Conservation (phyloP, 2,797 vertebrate genomes). For the Propithecus deckenii region DNA sequence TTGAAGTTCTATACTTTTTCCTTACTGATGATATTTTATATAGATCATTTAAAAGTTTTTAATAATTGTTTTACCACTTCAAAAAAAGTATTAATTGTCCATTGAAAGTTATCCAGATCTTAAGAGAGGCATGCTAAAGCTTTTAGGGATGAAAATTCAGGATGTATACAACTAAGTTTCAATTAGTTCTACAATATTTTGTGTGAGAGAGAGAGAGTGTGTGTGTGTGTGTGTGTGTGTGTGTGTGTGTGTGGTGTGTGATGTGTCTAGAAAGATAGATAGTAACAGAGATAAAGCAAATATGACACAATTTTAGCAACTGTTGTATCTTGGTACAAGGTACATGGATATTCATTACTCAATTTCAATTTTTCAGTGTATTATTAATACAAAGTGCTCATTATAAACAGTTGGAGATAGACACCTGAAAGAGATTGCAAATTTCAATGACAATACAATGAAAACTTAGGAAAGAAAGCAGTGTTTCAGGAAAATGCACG, state of each 20-base stretch:
- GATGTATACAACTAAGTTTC: not conserved
- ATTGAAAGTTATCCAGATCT: not conserved
- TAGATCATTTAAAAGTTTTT: not conserved
- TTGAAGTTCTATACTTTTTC: not conserved
- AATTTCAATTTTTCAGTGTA: not conserved
- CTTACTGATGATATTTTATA: not conserved
- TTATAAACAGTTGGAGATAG: not conserved
- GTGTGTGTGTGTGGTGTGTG: no score
- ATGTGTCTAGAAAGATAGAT: not conserved
- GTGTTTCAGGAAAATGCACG: not conserved
- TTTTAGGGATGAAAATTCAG: not conserved
- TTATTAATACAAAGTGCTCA: not conserved
- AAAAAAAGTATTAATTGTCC: not conserved
- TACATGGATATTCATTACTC: not conserved
- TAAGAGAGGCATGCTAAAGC: not conserved
- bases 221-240: not conserved
- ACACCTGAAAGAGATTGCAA: not conserved
- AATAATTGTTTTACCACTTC: not conserved
- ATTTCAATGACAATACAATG: not conserved
- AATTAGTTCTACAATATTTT: accelerated
- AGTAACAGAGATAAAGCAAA: not conserved
- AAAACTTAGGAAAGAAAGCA: not conserved
- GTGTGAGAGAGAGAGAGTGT: not conserved
- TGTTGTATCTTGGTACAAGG: not conserved
- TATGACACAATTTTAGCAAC: not conserved